Percentiles rank a stretch among this genome's conserved stretches.
These are phyloP conservation scores for Achatina immaculata DNA, from an alignment of 1,140 invertebrate species.

Conservation along the genomic window DNA sequence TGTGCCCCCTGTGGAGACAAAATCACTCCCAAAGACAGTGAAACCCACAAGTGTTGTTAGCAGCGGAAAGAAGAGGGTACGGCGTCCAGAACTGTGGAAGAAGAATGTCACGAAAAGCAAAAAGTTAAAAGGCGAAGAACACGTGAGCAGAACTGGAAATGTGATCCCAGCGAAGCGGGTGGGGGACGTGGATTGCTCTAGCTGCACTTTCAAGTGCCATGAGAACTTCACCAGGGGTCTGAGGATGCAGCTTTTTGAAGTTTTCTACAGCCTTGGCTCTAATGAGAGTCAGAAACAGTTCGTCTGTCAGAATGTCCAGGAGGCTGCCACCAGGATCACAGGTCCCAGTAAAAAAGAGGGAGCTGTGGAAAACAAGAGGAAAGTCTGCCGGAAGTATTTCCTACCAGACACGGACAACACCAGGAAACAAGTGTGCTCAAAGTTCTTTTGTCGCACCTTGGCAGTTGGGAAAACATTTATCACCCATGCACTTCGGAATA, in stretches of 20 bases:
- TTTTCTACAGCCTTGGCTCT: slow-evolving; percentile 22
- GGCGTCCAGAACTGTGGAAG: slow-evolving; percentile 24
- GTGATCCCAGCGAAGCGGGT: slow-evolving; percentile 10
- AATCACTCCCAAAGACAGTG: background rate
- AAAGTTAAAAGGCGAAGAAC: slow-evolving; percentile 20
- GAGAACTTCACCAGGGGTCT: slow-evolving; percentile 2
- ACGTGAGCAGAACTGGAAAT: slow-evolving; percentile 23
- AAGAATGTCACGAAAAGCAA: slow-evolving; percentile 19
- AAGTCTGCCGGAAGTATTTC: slow-evolving; percentile 24
- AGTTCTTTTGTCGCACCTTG: slow-evolving; percentile 19
- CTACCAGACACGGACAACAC: slow-evolving; percentile 25
- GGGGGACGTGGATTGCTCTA: background rate
- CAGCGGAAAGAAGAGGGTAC: background rate
- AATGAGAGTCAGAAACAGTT: slow-evolving; percentile 31
- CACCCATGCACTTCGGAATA: slow-evolving; percentile 13
- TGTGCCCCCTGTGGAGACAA: background rate
- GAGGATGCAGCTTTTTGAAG: background rate
- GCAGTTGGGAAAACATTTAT: slow-evolving; percentile 26
- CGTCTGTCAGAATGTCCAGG: slow-evolving; percentile 28
- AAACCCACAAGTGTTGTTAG: background rate
- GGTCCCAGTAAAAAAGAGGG: background rate
- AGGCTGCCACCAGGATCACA: background rate
- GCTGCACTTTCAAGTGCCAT: slow-evolving; percentile 20
- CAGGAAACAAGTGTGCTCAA: slow-evolving; percentile 25
- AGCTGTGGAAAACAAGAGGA: slow-evolving; percentile 1